These are phyloP conservation scores for Syritta pipiens DNA, from an alignment of 2,888 invertebrate genomes.

Conservation along the genomic window DNA sequence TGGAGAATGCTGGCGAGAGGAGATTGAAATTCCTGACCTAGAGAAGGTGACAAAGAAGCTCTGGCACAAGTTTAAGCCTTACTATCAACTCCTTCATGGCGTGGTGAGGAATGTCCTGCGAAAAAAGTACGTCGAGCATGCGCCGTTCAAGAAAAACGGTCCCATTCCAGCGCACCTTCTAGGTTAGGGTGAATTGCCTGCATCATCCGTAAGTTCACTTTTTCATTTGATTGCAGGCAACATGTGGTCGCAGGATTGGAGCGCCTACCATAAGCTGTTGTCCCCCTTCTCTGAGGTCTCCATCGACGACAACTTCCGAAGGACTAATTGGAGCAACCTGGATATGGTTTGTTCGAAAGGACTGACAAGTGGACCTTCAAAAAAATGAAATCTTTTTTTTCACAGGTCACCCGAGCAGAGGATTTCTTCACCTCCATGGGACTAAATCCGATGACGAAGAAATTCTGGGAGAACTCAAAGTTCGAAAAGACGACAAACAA, in stretches of 20 bases:
- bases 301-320: slow-evolving; percentile 80
- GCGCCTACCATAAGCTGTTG: slow-evolving; percentile 81
- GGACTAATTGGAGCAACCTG: slow-evolving; percentile 81
- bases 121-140: slow-evolving; percentile 79
- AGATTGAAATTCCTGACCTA: slow-evolving; percentile 83
- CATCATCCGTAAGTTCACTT: neutral
- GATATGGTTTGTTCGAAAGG: slow-evolving; percentile 84
- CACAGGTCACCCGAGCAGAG: slow-evolving; percentile 81
- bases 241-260: slow-evolving; percentile 88
- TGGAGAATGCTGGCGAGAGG: slow-evolving; percentile 84
- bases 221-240: slow-evolving; percentile 79
- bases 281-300: slow-evolving; percentile 80
- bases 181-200: slow-evolving; percentile 78
- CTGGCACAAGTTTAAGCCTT: slow-evolving; percentile 82
- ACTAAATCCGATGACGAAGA: slow-evolving; percentile 82
- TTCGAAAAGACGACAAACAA: slow-evolving; percentile 78
- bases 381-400: no score
- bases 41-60: slow-evolving; percentile 80
- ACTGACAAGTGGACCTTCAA: no score
- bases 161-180: slow-evolving; percentile 86
- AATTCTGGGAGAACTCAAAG: slow-evolving; percentile 83
- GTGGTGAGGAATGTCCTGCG: slow-evolving; percentile 83
- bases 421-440: slow-evolving; percentile 85
- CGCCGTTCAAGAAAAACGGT: slow-evolving; percentile 81
- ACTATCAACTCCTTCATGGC: slow-evolving; percentile 87